phyloP scores from a whole-genome alignment of 1,140 invertebrate genomes.

The Druon quercuslanigerum region DNA sequence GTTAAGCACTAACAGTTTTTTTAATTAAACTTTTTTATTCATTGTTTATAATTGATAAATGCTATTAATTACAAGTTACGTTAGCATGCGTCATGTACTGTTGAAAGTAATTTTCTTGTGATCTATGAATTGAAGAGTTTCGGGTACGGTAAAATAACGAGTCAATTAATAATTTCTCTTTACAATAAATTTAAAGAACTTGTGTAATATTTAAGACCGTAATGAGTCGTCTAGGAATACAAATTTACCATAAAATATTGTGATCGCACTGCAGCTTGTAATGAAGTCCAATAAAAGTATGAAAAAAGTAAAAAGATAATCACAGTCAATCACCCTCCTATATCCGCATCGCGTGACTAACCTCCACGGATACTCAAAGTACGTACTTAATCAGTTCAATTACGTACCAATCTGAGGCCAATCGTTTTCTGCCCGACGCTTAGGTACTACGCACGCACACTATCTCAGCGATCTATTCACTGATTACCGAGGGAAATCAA shows the following conservation, averaged over 20 bases:
- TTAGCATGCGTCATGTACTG: no score
- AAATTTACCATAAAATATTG: not conserved
- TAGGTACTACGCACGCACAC: not conserved
- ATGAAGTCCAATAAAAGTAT: not conserved
- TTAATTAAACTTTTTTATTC: no score
- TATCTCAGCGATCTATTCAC: not conserved
- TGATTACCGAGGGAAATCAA: not conserved
- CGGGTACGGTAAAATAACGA: no score
- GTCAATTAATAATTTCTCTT: not conserved
- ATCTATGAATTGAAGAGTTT: no score
- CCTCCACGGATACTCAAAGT: slow-evolving; percentile 12
- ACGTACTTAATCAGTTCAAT: slow-evolving; percentile 27
- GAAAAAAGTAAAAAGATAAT: not conserved
- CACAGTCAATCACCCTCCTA: slow-evolving; percentile 24
- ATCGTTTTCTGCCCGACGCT: slow-evolving; percentile 12
- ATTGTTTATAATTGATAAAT: no score
- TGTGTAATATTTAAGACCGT: not conserved
- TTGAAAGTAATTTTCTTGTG: no score
- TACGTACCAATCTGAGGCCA: slow-evolving; percentile 12
- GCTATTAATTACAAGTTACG: no score
- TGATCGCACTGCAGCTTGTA: not conserved
- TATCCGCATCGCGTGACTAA: slow-evolving; percentile 27
- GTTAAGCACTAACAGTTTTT: no score
- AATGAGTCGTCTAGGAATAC: not conserved
- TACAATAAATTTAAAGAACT: not conserved